Base-by-base conservation (phyloP, 2,797 vertebrate genomes). In the Ceryle rudis region DNA sequence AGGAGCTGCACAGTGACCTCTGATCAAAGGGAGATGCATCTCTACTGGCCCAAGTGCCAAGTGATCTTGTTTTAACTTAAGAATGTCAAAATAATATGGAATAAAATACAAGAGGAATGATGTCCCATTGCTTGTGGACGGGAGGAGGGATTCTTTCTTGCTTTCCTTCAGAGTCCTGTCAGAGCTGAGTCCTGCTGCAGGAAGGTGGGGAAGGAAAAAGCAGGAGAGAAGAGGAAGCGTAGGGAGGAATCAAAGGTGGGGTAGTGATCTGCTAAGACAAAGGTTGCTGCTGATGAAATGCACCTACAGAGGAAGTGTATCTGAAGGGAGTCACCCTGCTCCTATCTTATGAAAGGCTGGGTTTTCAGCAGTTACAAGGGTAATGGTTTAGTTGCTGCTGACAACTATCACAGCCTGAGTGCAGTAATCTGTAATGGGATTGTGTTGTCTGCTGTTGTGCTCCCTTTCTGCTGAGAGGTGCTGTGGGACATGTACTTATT, bases 71-170 rank as follows among this genome's bases (percentile, higher is more conserved):
- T 96, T 97, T 95, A 96, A 95, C 91, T 96, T 87, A 89, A 92
- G 81, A 57, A 95, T 94, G 95, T 97, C 95, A 97, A 95, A 97
- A 96, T 96, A 96, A 90, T 37, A n/a, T n/a, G 42, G 81, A 94
- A 91, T 91, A 69, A 87, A 94, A 89, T 70, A 87, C 12, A 3
- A 72, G 86, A 96, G 62, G 93, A 83, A 89, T 83, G 93, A 49
- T 93, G 78, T 88, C 88, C 81, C 67, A 57, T 86, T 64, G 86
- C 88, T 94, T 22, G 0, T 10, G 39, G 49, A 77, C 17, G 52
- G 52, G 62, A 52, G 93, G 54, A 83, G 75, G 89, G 82, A 82
- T 86, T 93, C 72, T 64, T 85, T 35, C 61, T 51, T 41, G 62
- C 71, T 51, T 51, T 89, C 81, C 82, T 44, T 67, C 69, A 9